Evolutionary conservation across 1,140 invertebrate species (phyloP), one percentile per base, ranked within the genome.

Genomic region (Drosophila nannoptera): DNA sequence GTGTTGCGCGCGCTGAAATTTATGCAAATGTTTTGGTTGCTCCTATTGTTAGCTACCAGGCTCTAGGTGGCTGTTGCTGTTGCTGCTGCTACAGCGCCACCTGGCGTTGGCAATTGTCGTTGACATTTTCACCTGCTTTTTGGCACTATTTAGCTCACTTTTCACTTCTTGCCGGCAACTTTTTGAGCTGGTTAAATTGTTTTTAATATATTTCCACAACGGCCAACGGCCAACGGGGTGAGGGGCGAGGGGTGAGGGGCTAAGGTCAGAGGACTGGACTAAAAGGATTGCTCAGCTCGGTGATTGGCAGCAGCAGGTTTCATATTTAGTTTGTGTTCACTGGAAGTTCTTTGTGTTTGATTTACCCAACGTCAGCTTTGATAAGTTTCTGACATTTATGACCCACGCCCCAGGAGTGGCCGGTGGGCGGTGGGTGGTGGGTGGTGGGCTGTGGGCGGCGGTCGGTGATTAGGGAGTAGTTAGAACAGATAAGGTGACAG

Each of bases 21-120:
- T 84, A 84, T 84, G 81, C 81, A 84, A 84, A 84, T 84, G 81
- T 86, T 64, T 73, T 74, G 61, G 73, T 74, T 78, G 77, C 78
- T 75, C 54, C 49, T 65, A 72, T 70, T 78, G 77, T 64, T 73
- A 16, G 46, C 22, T 14, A 50, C 48, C 48, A 14, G 48, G 7
- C 49, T 14, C 49, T 52, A 36, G 32, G 49, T 52, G 49, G 53
- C 35, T 62, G 31, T 60, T 68, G 50, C 55, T 73, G 50, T 66
- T n/a, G n/a, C n/a, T 73, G 49, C 46, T 64, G 55, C 33, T 68
- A 40, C 35, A 54, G 43, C 64, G 67, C 53, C 70, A 73, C 70
- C 72, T 67, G 69, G 72, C 58, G 60, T 14, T 68, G 77, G 77
- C 80, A 86, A 84, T 84, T 83, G 81, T 76, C 73, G 81, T 80